Evolutionary conservation across 2,113 vertebrate genomes (phyloP).

Genomic region (Chlorocebus sabaeus): DNA sequence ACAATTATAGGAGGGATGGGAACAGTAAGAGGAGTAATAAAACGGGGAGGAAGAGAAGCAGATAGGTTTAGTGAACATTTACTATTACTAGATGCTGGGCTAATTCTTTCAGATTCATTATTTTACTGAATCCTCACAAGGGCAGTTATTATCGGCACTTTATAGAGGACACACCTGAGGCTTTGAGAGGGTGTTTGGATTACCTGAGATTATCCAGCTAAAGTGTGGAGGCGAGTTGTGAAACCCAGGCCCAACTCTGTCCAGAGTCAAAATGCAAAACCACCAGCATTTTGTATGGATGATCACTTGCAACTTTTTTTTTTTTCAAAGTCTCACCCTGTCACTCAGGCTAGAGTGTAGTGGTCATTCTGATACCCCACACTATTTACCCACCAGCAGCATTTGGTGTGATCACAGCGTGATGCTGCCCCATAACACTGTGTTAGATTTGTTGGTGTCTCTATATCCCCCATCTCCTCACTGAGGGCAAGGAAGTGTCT

Average conservation of each 20-base stretch:
- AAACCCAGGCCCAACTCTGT: not conserved
- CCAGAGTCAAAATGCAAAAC: not conserved
- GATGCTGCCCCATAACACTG: too few relatives aligned
- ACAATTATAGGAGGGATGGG: not conserved
- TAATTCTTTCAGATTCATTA: not conserved
- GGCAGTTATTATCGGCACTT: not conserved
- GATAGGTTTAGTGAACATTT: conserved; percentile 11
- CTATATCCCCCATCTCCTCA: not conserved
- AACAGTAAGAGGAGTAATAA: not conserved
- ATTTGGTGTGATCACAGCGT: not conserved
- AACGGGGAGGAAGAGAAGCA: not conserved
- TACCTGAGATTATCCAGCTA: not conserved
- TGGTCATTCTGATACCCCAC: not conserved
- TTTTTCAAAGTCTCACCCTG: too few relatives aligned
- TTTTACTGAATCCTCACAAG: conserved; percentile 4
- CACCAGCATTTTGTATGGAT: too few relatives aligned
- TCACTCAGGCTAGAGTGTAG: too few relatives aligned
- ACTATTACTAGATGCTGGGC: not conserved
- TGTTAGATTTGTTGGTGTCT: not conserved
- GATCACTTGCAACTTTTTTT: too few relatives aligned
- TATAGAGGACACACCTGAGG: not conserved
- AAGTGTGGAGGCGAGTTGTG: not conserved
- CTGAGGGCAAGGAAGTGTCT: not conserved
- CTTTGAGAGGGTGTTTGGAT: not conserved
- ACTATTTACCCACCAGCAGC: not conserved